These are phyloP conservation scores for Chelmon rostratus DNA, from an alignment of 2,797 vertebrate genomes.

Conservation along the genomic window DNA sequence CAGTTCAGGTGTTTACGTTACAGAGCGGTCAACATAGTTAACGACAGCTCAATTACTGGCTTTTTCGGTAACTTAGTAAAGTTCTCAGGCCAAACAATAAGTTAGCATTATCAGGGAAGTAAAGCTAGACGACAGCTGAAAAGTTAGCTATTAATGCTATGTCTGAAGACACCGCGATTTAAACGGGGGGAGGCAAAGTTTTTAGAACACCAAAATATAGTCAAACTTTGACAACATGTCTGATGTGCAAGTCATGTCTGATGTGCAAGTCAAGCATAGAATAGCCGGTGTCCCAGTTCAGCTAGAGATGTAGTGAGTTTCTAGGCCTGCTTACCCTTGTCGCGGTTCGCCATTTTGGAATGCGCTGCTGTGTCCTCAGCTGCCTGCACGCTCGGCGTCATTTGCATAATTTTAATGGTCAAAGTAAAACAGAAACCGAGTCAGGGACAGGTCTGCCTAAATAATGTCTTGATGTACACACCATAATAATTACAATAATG, in stretches of 20 bases:
- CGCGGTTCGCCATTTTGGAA: slow-evolving; percentile 87
- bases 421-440: slow-evolving; percentile 11
- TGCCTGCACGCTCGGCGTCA: slow-evolving; percentile 62
- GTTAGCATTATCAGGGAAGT: slow-evolving; percentile 50
- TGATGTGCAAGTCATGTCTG: accelerated
- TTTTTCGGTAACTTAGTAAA: slow-evolving; percentile 8
- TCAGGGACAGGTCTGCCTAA: not conserved
- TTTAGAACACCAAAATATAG: accelerated
- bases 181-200: accelerated
- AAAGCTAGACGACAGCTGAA: slow-evolving; percentile 23
- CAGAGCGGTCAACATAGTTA: not conserved
- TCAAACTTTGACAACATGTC: accelerated
- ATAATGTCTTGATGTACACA: not conserved
- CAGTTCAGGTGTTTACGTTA: no score
- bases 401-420: slow-evolving; percentile 49
- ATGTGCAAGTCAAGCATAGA: accelerated
- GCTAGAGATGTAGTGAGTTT: not conserved
- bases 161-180: not conserved
- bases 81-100: slow-evolving; percentile 19
- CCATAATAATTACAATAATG: no score
- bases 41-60: accelerated
- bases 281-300: accelerated
- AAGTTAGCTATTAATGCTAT: slow-evolving; percentile 39
- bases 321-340: slow-evolving; percentile 80
- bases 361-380: slow-evolving; percentile 52